These are phyloP conservation scores for Phyllotreta cruciferae DNA, from an alignment of 2,888 invertebrate species.

Conservation along the genomic window DNA sequence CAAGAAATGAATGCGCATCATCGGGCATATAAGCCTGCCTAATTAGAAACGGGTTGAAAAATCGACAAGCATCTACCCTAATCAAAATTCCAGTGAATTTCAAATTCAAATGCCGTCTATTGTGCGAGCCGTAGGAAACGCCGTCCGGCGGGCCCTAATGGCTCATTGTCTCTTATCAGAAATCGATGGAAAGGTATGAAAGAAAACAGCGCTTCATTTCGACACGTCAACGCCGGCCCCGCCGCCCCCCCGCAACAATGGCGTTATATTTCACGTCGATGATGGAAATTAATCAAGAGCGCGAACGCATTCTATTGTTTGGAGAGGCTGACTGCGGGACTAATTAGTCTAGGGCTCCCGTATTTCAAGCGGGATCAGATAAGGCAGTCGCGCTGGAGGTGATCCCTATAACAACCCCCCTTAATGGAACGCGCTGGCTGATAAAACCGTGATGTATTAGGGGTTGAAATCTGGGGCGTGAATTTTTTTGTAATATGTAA, in stretches of 20 bases:
- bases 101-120: neutral
- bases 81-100: no score
- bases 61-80: no score
- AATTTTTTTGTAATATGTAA: neutral
- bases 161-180: constrained; percentile 34
- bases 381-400: constrained; percentile 36
- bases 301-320: constrained; percentile 42
- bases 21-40: no score
- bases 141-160: constrained; percentile 25
- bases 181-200: constrained; percentile 28
- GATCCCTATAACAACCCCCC: constrained; percentile 13
- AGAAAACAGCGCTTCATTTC: constrained; percentile 42
- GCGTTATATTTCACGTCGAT: constrained; percentile 54
- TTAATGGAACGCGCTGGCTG: constrained; percentile 2
- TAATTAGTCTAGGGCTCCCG: constrained; percentile 52
- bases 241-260: constrained; percentile 44
- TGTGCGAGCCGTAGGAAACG: neutral
- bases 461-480: constrained; percentile 18
- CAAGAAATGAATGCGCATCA: no score
- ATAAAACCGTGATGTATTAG: constrained; percentile 18
- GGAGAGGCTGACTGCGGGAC: constrained; percentile 36
- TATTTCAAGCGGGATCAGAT: constrained; percentile 49
- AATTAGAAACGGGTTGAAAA: no score
- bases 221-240: constrained; percentile 49
- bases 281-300: constrained; percentile 49